These are phyloP conservation scores for Agriopis leucophaearia DNA, from an alignment of 2,888 invertebrate genomes.

Conservation along the genomic window DNA sequence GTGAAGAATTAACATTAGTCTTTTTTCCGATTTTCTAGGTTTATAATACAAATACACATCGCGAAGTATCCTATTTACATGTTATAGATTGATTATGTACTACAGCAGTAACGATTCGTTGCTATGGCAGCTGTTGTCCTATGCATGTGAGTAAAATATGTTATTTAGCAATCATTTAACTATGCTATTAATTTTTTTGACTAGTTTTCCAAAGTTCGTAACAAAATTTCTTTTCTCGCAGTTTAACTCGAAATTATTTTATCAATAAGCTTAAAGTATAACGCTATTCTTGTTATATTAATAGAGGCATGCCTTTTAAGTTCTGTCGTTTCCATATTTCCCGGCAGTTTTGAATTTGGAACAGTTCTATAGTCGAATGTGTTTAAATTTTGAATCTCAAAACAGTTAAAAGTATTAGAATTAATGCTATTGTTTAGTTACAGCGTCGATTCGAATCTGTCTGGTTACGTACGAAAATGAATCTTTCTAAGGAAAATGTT, in stretches of 20 bases:
- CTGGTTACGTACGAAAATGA: too few relatives aligned
- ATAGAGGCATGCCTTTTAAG: too few relatives aligned
- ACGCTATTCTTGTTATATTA: conserved; percentile 6
- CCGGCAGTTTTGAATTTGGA: too few relatives aligned
- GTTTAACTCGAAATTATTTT: conserved; percentile 7
- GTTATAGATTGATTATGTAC: conserved; percentile 33
- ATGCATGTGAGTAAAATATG: conserved; percentile 19
- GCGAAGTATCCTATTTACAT: conserved; percentile 57
- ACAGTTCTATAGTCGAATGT: too few relatives aligned
- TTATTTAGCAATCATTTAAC: conserved; percentile 13
- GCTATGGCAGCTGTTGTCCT: conserved; percentile 29
- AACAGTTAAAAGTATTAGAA: too few relatives aligned
- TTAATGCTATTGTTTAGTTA: too few relatives aligned
- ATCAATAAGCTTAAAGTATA: conserved; percentile 11
- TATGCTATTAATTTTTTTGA: conserved; percentile 18
- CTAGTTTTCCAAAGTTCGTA: not conserved
- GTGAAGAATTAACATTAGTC: conserved; percentile 57
- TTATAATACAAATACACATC: conserved; percentile 73
- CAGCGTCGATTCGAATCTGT: too few relatives aligned
- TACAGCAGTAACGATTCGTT: conserved; percentile 32
- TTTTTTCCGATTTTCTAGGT: conserved; percentile 69
- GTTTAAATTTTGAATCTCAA: too few relatives aligned
- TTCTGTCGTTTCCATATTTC: too few relatives aligned
- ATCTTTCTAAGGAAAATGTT: too few relatives aligned
- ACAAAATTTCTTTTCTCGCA: not conserved